Percentiles rank a stretch among this genome's conserved stretches.
Conservation (phyloP, 2,113 vertebrate species). For the Sapayoa aenigma region DNA sequence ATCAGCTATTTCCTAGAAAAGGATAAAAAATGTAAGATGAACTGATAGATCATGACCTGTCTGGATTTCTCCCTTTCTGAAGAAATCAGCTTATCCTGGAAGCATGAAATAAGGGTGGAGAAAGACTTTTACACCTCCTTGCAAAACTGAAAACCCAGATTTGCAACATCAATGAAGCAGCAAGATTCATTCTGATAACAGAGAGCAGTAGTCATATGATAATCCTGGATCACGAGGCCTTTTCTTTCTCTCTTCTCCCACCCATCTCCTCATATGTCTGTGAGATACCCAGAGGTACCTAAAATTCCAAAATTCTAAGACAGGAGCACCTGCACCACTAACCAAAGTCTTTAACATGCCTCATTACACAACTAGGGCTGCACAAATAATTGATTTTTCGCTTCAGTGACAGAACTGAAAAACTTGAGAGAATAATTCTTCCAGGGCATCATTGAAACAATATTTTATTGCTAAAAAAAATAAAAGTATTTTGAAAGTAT, state of each 20-base stretch:
- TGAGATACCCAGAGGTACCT: not conserved
- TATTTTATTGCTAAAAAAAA: not conserved
- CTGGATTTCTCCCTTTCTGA: not conserved
- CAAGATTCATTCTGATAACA: not conserved
- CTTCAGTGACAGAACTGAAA: constrained; percentile 40
- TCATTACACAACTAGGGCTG: constrained; percentile 43
- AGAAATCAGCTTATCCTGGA: fast-evolving
- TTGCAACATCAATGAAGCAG: not conserved
- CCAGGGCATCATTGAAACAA: not conserved
- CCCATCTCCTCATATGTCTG: not conserved
- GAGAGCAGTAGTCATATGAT: not conserved
- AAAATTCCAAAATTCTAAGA: not conserved
- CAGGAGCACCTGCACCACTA: not conserved
- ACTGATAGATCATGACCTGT: not conserved
- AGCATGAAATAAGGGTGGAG: not conserved
- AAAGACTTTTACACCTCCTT: not conserved
- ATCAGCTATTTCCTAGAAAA: not conserved
- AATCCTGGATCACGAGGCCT: not conserved
- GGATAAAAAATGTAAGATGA: not conserved
- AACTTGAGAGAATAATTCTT: not conserved
- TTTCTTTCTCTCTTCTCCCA: not conserved
- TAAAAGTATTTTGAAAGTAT: not conserved
- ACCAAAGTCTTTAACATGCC: not conserved
- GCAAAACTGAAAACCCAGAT: not conserved
- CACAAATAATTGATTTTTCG: constrained; percentile 45